A percentile compares a stretch with the other conserved stretches of the same genome.
phyloP scores from a whole-genome alignment of 2,888 invertebrate genomes.

The Piscicola geometra region DNA sequence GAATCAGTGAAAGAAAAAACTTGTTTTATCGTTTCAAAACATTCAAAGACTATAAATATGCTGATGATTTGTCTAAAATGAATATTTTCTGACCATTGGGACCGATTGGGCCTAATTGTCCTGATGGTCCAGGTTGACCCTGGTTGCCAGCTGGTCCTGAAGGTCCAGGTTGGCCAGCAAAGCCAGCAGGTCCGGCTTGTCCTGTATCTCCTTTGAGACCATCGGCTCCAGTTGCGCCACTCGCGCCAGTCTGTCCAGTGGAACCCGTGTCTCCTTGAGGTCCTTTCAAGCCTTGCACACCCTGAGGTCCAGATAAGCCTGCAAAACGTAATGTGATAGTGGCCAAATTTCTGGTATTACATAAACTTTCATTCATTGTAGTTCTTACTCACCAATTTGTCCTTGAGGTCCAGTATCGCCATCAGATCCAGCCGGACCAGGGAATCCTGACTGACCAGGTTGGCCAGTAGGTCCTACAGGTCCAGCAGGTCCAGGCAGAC shows the following conservation, averaged over 20 bases:
- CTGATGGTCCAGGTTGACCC: constrained; percentile 28
- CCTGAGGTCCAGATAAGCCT: background rate
- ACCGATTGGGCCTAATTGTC: constrained; percentile 32
- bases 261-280: constrained; percentile 31
- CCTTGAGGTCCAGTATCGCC: constrained; percentile 34
- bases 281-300: background rate
- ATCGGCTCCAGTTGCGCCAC: constrained; percentile 35
- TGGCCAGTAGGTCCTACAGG: constrained; percentile 57
- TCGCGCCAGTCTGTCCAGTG: constrained; percentile 33
- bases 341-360: too few species aligned
- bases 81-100: background rate
- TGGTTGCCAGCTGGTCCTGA: constrained; percentile 34
- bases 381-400: background rate
- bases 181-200: constrained; percentile 59
- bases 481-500: constrained; percentile 31
- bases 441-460: constrained; percentile 31
- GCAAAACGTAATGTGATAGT: too few species aligned
- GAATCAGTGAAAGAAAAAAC: too few species aligned
- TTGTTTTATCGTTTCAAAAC: too few species aligned
- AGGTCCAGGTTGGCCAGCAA: background rate
- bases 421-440: constrained; percentile 33
- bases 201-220: constrained; percentile 37
- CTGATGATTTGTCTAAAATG: too few species aligned
- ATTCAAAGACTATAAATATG: background rate
- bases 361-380: too few species aligned